Base-by-base conservation (phyloP, 2,113 vertebrate species). In the Mesitornis unicolor region DNA sequence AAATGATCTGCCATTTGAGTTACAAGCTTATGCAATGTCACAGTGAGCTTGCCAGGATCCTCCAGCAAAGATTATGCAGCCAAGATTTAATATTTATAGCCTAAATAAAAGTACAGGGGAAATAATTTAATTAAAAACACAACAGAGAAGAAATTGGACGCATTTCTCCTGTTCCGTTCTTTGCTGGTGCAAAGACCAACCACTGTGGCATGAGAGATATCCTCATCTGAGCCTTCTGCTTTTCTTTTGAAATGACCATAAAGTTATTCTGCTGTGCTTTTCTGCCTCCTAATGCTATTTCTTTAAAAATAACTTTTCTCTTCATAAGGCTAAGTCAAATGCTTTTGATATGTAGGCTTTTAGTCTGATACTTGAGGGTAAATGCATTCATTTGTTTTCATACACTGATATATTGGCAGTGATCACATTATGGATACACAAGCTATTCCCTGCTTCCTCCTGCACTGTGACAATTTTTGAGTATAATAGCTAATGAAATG, bases 381-480 rank as follows among this genome's bases (percentile, higher is more conserved):
- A 96, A 90, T 65, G 38, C 51, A 71, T 75, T 93, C 7, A 67
- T 89, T 90, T 90, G 45, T 96, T 95, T 96, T 78, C 85, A 63
- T 48, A 45, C 50, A 54, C 68, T 87, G 86, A 64, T 91, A 43
- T 24, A 88, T 53, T 83, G 88, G 42, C 51, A 95, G 75, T 4
- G 31, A 84, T 93, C 61, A 54, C 47, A 53, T 90, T 67, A 80
- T 38, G 50, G n/a, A 76, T 87, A 61, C 21, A n/a, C 21, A 69
- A 40, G 24, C 16, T 95, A 79, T 70, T 95, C 78, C 91, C 80
- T 86, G 36, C 48, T 75, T 93, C 48, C 36, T 45, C 29, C n/a
- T 57, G 48, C 35, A 43, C 21, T 77, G 38, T 89, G 90, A 83
- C 53, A 70, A 51, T 71, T 95, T 89, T 83, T 53, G 42, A 89